Conservation (phyloP, 2,888 invertebrate genomes). For the Selenia dentaria region DNA sequence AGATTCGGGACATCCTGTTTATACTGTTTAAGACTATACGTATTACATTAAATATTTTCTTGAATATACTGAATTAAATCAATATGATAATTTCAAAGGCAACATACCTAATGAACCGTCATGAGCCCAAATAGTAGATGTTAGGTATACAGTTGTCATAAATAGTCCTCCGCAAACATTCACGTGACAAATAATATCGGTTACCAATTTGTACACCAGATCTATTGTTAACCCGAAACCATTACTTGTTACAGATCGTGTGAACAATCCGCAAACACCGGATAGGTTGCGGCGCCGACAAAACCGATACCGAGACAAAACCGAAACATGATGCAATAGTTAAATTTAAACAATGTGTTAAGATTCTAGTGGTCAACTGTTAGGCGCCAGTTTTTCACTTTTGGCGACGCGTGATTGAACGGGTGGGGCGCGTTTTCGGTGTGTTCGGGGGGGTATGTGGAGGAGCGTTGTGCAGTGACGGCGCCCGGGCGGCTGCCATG, state of each 20-base stretch:
- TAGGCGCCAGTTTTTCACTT: slow-evolving; percentile 34
- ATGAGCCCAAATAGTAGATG: too few species aligned
- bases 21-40: too few species aligned
- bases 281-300: slow-evolving; percentile 55
- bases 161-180: too few species aligned
- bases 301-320: slow-evolving; percentile 50
- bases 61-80: too few species aligned
- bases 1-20: too few species aligned
- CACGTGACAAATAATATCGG: slow-evolving; percentile 34
- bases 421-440: slow-evolving; percentile 17
- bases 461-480: slow-evolving; percentile 74
- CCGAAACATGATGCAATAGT: slow-evolving; percentile 48
- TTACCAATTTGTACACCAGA: slow-evolving; percentile 48
- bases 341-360: slow-evolving; percentile 32
- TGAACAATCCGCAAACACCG: slow-evolving; percentile 55
- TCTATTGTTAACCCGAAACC: slow-evolving; percentile 61
- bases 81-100: too few species aligned
- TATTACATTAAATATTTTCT: too few species aligned
- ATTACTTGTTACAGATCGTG: slow-evolving; percentile 73
- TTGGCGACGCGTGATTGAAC: slow-evolving; percentile 26
- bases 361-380: slow-evolving; percentile 34
- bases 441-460: slow-evolving; percentile 58
- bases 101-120: too few species aligned
- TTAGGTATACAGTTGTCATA: too few species aligned
- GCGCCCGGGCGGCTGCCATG: slow-evolving; percentile 80